These are phyloP conservation scores for Psittacula derbiana DNA, from an alignment of 2,797 vertebrate species.

Conservation along the genomic window DNA sequence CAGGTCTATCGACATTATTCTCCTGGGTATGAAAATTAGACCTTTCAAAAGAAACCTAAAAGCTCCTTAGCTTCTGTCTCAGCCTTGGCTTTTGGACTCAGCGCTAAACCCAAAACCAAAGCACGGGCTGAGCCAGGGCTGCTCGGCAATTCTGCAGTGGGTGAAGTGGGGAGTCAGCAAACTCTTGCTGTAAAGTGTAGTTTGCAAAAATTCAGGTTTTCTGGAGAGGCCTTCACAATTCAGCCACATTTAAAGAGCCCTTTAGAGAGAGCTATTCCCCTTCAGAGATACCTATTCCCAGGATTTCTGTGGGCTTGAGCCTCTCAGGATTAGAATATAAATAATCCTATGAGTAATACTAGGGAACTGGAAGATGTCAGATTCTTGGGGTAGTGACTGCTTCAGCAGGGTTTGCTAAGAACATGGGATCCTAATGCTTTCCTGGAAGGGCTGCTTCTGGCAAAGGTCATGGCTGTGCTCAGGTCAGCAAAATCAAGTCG, in stretches of 20 bases:
- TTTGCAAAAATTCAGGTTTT: neutral
- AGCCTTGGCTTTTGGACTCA: neutral
- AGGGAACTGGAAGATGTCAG: neutral
- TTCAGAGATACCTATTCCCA: neutral
- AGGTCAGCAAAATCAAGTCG: neutral
- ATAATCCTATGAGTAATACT: neutral
- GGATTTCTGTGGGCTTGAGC: neutral
- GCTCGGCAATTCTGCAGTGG: neutral
- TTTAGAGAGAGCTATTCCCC: neutral
- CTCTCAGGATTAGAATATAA: neutral
- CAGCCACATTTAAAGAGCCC: neutral
- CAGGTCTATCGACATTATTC: neutral
- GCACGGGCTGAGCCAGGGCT: neutral
- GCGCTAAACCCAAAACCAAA: neutral
- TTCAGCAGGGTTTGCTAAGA: neutral
- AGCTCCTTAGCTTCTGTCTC: neutral
- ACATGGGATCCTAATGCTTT: neutral
- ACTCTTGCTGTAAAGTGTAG: neutral
- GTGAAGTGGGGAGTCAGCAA: neutral
- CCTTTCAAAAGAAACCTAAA: neutral
- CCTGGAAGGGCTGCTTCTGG: neutral
- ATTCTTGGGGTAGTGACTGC: neutral
- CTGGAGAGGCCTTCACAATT: neutral
- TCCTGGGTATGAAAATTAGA: neutral
- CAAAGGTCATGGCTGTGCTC: neutral